phyloP scores from a whole-genome alignment of 2,113 vertebrate species.

The Misgurnus mizolepis region DNA sequence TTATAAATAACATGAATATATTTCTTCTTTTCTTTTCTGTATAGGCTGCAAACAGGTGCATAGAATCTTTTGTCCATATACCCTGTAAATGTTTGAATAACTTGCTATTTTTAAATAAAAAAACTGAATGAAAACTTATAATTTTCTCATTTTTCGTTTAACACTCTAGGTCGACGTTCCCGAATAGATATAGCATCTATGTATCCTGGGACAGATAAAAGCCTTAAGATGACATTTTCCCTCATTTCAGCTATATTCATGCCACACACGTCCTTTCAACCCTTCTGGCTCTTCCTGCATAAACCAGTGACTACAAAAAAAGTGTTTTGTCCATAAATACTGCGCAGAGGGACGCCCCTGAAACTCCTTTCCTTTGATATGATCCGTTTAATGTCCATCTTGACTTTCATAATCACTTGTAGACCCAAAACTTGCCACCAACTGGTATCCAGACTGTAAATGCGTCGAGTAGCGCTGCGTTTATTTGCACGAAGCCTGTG shows the following conservation, averaged over 20 bases:
- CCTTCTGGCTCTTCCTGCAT: conserved; percentile 18
- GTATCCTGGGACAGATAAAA: not conserved
- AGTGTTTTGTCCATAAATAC: too few relatives aligned
- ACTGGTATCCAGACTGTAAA: not conserved
- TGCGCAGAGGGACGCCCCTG: too few relatives aligned
- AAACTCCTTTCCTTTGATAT: conserved; percentile 25
- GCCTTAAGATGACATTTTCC: not conserved
- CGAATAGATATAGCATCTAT: not conserved
- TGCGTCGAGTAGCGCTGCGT: conserved; percentile 12
- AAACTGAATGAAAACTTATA: conserved; percentile 35
- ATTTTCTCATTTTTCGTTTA: not conserved
- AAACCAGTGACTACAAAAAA: conserved; percentile 27
- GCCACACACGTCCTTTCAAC: conserved; percentile 26
- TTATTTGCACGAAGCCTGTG: conserved; percentile 12
- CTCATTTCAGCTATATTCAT: not conserved
- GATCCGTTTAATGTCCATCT: not conserved
- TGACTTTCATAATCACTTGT: conserved; percentile 4
- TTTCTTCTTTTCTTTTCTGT: conserved; percentile 71
- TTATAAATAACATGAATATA: conserved; percentile 52
- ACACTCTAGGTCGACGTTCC: conserved; percentile 40
- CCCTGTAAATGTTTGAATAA: conserved; percentile 78
- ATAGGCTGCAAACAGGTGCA: conserved; percentile 73
- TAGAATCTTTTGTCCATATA: conserved; percentile 75
- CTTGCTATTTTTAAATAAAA: conserved; percentile 78
- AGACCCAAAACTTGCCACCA: not conserved